Percentiles rank a stretch among this genome's conserved stretches.
Evolutionary conservation across 1,140 invertebrate species (phyloP).

Genomic region (Batillaria attramentaria): DNA sequence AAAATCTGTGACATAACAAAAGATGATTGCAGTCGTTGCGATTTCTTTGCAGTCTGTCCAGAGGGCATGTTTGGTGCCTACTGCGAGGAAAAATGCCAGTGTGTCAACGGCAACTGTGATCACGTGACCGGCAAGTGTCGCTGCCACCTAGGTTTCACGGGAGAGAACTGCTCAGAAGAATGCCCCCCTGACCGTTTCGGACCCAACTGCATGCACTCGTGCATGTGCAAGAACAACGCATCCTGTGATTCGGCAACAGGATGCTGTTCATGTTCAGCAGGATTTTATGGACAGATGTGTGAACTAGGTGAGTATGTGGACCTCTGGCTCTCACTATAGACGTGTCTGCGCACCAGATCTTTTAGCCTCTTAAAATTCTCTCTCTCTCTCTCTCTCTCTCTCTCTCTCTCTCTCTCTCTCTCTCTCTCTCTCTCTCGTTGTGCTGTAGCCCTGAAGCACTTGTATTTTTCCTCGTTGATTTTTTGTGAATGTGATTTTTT

Average conservation of each 20-base stretch:
- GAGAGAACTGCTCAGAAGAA: conserved; percentile 77
- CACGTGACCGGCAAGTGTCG: conserved; percentile 83
- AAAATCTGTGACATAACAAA: too few species aligned
- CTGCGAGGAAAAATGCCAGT: conserved; percentile 86
- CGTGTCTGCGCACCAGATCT: background rate
- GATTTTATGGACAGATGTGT: conserved; percentile 71
- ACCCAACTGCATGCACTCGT: conserved; percentile 81
- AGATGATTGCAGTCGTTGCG: background rate
- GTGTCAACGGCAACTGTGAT: conserved; percentile 87
- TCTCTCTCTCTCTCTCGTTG: conserved; percentile 9
- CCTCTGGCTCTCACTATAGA: background rate
- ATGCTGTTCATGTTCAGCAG: conserved; percentile 71
- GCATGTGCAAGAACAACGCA: conserved; percentile 79
- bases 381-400: background rate
- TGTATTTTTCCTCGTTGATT: background rate
- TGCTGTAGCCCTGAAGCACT: background rate
- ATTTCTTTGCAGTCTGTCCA: conserved; percentile 75
- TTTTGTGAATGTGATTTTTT: too few species aligned
- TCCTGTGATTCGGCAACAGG: conserved; percentile 70
- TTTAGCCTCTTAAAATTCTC: too few species aligned
- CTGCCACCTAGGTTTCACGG: conserved; percentile 86
- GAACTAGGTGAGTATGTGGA: conserved; percentile 59
- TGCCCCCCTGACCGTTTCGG: conserved; percentile 72
- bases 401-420: conserved; percentile 6
- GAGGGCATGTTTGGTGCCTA: conserved; percentile 81